A percentile compares a stretch with the other conserved stretches of the same genome.
Conservation (phyloP, 2,113 vertebrate genomes). For the Anguilla japonica region DNA sequence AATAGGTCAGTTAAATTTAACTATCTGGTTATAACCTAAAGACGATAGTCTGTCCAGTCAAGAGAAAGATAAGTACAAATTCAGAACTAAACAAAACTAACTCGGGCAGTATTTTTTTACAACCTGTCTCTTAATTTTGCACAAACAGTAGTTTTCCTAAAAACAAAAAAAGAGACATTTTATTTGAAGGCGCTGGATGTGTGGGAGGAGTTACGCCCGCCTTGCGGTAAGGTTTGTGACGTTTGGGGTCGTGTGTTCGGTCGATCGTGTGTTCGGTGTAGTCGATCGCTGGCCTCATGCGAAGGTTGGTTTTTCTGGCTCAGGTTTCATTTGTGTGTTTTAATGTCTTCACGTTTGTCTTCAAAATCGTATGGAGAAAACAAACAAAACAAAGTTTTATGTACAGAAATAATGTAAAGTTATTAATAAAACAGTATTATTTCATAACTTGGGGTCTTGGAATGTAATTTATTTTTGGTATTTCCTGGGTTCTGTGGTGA, state of each 20-base stretch:
- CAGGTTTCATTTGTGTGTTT: slow-evolving; percentile 57
- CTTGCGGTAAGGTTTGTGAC: slow-evolving; percentile 76
- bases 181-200: slow-evolving; percentile 79
- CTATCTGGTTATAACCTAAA: background rate
- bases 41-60: slow-evolving; percentile 54
- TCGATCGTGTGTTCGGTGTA: slow-evolving; percentile 66
- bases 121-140: slow-evolving; percentile 59
- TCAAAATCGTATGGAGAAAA: slow-evolving; percentile 58
- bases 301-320: slow-evolving; percentile 73
- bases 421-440: slow-evolving; percentile 78
- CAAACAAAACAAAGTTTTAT: slow-evolving; percentile 74
- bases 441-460: slow-evolving; percentile 68
- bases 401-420: slow-evolving; percentile 85
- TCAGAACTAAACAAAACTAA: slow-evolving; percentile 47
- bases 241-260: slow-evolving; percentile 63
- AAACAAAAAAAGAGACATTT: slow-evolving; percentile 62
- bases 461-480: background rate
- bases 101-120: slow-evolving; percentile 72
- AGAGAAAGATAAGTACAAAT: slow-evolving; percentile 62
- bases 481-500: no score
- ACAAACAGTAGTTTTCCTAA: slow-evolving; percentile 66
- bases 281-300: slow-evolving; percentile 76
- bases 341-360: slow-evolving; percentile 39
- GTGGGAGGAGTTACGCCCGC: slow-evolving; percentile 74
- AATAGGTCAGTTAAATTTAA: slow-evolving; percentile 69